Evolutionary conservation across 2,113 vertebrate genomes (phyloP).

Genomic region (cattle (Bos taurus)): ARS-UCD2.0 NC_037332.1:86363001-86363500

Average conservation of each 20-base stretch:
- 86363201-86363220: conserved; percentile 67
- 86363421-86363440: conserved; percentile 45
- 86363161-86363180: conserved; percentile 51
- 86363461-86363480: conserved; percentile 27
- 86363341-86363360: conserved; percentile 58
- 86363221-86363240: conserved; percentile 73
- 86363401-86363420: conserved; percentile 53
- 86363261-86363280: conserved; percentile 57
- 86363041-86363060: conserved; percentile 19
- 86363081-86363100: background rate
- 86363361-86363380: conserved; percentile 61
- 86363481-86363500: background rate
- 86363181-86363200: conserved; percentile 77
- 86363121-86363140: conserved; percentile 30
- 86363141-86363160: conserved; percentile 55
- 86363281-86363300: conserved; percentile 24
- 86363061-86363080: conserved; percentile 57
- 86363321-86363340: conserved; percentile 72
- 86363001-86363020: conserved; percentile 30
- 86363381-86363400: conserved; percentile 69
- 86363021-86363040: conserved; percentile 54
- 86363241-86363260: conserved; percentile 72
- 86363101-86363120: conserved; percentile 39
- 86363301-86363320: conserved; percentile 60
- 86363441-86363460: background rate